Percentiles rank a stretch among this genome's conserved stretches.
These are phyloP conservation scores for Drosophila seguyi DNA, from an alignment of 1,140 invertebrate species.

Conservation along the genomic window DNA sequence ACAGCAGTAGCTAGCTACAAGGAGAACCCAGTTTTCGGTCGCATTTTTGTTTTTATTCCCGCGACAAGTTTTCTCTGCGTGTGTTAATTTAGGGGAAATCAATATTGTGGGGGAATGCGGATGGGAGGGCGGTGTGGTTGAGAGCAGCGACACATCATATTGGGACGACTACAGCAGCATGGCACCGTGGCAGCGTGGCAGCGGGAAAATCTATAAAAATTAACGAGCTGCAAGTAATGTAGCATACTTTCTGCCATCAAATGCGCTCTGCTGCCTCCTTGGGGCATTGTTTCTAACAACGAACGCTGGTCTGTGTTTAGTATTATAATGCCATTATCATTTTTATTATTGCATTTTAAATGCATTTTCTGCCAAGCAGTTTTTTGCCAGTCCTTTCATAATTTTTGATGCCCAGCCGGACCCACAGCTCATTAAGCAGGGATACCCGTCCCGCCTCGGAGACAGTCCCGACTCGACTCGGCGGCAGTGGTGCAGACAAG, in stretches of 20 bases:
- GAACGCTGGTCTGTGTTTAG: conserved; percentile 42
- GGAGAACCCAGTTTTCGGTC: conserved; percentile 32
- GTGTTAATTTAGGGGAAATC: conserved; percentile 81
- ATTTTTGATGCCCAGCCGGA: conserved; percentile 70
- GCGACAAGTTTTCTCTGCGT: conserved; percentile 48
- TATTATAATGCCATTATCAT: conserved; percentile 82
- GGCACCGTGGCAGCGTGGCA: conserved; percentile 3
- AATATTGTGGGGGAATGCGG: conserved; percentile 40
- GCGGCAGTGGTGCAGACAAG: conserved; percentile 57
- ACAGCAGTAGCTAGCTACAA: conserved; percentile 39
- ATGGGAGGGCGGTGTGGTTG: conserved; percentile 42
- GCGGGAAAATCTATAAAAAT: conserved; percentile 72
- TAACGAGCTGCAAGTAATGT: conserved; percentile 81
- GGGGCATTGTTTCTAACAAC: conserved; percentile 45
- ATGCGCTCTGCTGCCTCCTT: conserved; percentile 67
- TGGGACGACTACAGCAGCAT: conserved; percentile 31
- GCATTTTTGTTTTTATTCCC: conserved; percentile 20
- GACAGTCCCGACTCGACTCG: conserved; percentile 47
- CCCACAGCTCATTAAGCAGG: conserved; percentile 76
- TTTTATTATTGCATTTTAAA: conserved; percentile 84
- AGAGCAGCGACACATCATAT: conserved; percentile 61
- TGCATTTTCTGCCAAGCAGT: conserved; percentile 56
- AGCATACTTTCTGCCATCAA: conserved; percentile 78
- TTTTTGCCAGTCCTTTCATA: conserved; percentile 59
- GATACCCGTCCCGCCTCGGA: conserved; percentile 24